phyloP scores from a whole-genome alignment of 2,888 invertebrate species.

The Drosophila pseudotakahashii region DNA sequence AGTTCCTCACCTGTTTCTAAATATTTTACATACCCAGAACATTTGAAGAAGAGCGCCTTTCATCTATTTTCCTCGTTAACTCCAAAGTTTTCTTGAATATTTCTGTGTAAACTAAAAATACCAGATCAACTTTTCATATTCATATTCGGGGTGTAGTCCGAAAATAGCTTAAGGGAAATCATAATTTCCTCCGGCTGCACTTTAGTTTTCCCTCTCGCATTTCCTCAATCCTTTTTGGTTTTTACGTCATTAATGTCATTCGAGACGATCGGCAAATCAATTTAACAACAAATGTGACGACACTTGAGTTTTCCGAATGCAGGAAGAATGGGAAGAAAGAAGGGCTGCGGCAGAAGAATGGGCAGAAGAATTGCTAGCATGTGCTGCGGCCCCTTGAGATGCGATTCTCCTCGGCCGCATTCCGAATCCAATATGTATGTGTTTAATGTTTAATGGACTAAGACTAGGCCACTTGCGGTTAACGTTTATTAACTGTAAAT shows the following conservation, averaged over 20 bases:
- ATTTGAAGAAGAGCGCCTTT: not conserved
- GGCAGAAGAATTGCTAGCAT: slow-evolving; percentile 1
- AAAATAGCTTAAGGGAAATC: slow-evolving; percentile 22
- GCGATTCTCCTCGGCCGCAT: not conserved
- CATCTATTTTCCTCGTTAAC: not conserved
- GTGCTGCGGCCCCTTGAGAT: not conserved
- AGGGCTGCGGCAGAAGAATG: not conserved
- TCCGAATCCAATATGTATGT: slow-evolving; percentile 16
- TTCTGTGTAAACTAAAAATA: slow-evolving; percentile 20
- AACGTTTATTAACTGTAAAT: slow-evolving; percentile 68
- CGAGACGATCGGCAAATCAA: slow-evolving; percentile 68
- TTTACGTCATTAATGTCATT: slow-evolving; percentile 56
- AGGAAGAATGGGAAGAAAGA: no score
- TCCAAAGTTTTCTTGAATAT: not conserved
- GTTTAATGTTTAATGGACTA: slow-evolving; percentile 22
- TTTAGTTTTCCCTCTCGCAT: slow-evolving; percentile 4
- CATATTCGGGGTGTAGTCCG: not conserved
- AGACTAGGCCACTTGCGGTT: slow-evolving; percentile 54
- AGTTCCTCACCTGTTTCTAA: not conserved
- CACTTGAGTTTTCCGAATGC: slow-evolving; percentile 22
- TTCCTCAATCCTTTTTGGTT: not conserved
- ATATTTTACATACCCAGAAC: not conserved
- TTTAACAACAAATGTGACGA: slow-evolving; percentile 68
- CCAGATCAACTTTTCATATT: slow-evolving; percentile 10
- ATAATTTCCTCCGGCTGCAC: slow-evolving; percentile 29